Base-by-base conservation (phyloP, 2,888 invertebrate genomes). In the Pediacus dermestoides region DNA sequence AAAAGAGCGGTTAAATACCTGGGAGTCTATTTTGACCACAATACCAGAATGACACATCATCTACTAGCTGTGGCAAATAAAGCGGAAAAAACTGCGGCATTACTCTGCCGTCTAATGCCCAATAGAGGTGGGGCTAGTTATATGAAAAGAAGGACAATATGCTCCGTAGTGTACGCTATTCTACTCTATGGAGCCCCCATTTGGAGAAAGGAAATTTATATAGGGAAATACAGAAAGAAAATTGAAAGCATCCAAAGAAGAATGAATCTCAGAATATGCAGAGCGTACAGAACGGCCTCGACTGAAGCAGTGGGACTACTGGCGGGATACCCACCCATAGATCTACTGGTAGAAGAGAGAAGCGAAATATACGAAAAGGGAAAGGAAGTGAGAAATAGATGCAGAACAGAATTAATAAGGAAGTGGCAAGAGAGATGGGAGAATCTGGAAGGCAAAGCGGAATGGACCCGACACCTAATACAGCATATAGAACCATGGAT, bases 151-250 rank as follows among this genome's bases (percentile, higher is more conserved):
- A 25, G 9, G 13, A 6, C 35, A n/a, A 26, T 38, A 2, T 7
- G 8, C 1, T 16, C 26, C n/a, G 43, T 35, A 13, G 33, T 36
- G 1, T 10, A 27, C 14, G 39, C 43, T 7, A 18, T 31, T 2
- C 11, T 40, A 8, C 16, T 41, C 1, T 40, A 35, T 16, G 39
- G 31, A 13, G 39, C 39, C 7, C 39, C 38, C 9, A 16, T 35
- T 9, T 40, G 43, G 43, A 12, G 4, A 4, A 13, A 26, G 3
- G 39, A 14, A 7, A 9, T 30, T 6, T n/a, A 12, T 6, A 21
- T 22, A 1, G 8, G 15, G 26, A 32, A 27, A 12, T 36, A 40
- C 14, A 30, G 25, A 10, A 16, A 10, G 4, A 22, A 16, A 16
- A 2, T 39, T 15, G 8, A 22, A 2, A n/a, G 23, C 11, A 12